Evolutionary conservation across 2,797 vertebrate species (phyloP).

Genomic region (Lindbergichthys nudifrons): DNA sequence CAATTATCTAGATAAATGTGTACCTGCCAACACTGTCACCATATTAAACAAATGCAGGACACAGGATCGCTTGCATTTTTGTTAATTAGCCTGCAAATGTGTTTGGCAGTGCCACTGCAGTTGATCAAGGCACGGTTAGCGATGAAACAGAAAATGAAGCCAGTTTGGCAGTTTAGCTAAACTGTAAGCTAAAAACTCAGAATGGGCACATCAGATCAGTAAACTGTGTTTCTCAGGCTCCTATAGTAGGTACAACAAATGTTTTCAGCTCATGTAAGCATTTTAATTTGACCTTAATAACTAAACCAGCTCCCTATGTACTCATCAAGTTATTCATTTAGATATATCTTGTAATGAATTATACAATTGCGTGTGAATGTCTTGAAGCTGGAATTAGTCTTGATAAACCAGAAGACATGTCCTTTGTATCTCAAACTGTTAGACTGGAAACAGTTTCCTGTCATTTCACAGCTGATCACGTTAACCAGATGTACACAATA

Average conservation of each 20-base stretch:
- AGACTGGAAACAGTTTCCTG: neutral
- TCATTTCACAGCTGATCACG: neutral
- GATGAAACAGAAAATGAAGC: slow-evolving; percentile 35
- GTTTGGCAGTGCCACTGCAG: slow-evolving; percentile 47
- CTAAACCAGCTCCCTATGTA: neutral
- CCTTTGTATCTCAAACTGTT: neutral
- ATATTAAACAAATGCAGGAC: slow-evolving; percentile 52
- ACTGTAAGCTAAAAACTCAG: slow-evolving; percentile 23
- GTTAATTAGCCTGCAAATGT: slow-evolving; percentile 59
- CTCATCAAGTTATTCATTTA: neutral
- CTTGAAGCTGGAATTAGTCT: neutral
- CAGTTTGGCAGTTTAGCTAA: slow-evolving; percentile 47
- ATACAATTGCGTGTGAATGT: slow-evolving; percentile 3
- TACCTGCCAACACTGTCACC: slow-evolving; percentile 33
- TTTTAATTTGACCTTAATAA: neutral
- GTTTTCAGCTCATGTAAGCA: neutral
- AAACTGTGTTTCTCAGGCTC: neutral
- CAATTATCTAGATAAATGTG: slow-evolving; percentile 13
- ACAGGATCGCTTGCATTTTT: slow-evolving; percentile 49
- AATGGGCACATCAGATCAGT: slow-evolving; percentile 18
- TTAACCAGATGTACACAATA: neutral
- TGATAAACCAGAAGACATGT: neutral
- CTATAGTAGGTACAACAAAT: neutral
- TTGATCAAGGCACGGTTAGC: slow-evolving; percentile 49
- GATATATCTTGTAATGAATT: neutral